A percentile compares a stretch with the other conserved stretches of the same genome.
Evolutionary conservation across 2,797 vertebrate genomes (phyloP).

Genomic region (Sebastes matsubarae): DNA sequence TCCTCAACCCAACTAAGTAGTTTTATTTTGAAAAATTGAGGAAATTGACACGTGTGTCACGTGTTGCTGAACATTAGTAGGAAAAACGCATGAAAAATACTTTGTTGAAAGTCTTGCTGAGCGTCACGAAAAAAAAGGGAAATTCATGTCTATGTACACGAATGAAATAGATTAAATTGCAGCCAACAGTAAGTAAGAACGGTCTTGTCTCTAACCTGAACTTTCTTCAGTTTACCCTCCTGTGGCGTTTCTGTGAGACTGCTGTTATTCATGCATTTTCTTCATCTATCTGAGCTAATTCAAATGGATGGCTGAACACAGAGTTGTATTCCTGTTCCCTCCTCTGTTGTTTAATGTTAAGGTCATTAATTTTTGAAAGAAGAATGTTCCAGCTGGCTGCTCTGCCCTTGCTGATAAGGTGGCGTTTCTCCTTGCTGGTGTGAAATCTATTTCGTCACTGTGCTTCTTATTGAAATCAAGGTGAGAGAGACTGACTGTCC

Average conservation of each 20-base stretch:
- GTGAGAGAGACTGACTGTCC: slow-evolving; percentile 17
- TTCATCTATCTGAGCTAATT: background rate
- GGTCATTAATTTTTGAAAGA: slow-evolving; percentile 10
- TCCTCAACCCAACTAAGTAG: too few relatives aligned
- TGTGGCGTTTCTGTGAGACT: background rate
- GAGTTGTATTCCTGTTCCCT: background rate
- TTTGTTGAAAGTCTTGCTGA: too few relatives aligned
- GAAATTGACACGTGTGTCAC: too few relatives aligned
- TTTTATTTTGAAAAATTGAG: too few relatives aligned
- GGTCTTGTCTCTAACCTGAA: background rate
- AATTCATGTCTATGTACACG: too few relatives aligned
- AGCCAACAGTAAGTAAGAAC: background rate
- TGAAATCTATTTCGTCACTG: slow-evolving; percentile 29
- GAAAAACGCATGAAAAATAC: too few relatives aligned
- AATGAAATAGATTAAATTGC: too few relatives aligned
- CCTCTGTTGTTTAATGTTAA: background rate
- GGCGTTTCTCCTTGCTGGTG: background rate
- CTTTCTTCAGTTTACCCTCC: background rate
- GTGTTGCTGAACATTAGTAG: too few relatives aligned
- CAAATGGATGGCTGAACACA: background rate
- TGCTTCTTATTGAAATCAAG: slow-evolving; percentile 22
- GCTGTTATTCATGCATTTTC: background rate
- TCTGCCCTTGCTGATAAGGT: slow-evolving; percentile 19
- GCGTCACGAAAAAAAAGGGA: too few relatives aligned
- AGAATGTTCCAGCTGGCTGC: slow-evolving; percentile 1